phyloP scores from a whole-genome alignment of 92 coral and sea anemone genomes.

The Desmophyllum pertusum region DNA sequence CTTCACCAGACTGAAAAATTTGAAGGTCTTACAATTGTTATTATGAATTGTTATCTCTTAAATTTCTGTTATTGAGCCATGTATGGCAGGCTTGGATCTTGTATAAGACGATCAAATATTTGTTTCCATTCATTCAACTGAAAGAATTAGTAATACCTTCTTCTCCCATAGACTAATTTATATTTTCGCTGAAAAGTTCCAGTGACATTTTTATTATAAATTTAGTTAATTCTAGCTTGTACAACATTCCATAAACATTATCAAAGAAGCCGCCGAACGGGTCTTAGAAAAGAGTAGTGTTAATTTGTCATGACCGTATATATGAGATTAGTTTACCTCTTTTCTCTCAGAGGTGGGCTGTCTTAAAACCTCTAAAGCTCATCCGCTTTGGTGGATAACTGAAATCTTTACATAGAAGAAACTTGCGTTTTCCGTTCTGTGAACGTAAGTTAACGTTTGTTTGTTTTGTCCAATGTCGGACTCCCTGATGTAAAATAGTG shows the following conservation, averaged over 20 bases:
- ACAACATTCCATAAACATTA: background rate
- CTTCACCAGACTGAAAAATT: background rate
- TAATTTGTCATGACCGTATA: background rate
- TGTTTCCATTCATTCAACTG: slow-evolving; percentile 12
- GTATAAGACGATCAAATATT: slow-evolving; percentile 7
- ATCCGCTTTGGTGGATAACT: background rate
- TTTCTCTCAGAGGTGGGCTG: background rate
- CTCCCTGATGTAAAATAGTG: too few species aligned
- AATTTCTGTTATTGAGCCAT: background rate
- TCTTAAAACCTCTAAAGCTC: background rate
- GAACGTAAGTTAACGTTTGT: background rate
- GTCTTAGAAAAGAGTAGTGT: background rate
- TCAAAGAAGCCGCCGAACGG: background rate
- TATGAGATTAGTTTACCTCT: background rate
- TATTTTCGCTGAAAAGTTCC: background rate
- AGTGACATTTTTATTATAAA: background rate
- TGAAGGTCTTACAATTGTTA: background rate
- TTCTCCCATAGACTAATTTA: background rate
- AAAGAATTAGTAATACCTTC: background rate
- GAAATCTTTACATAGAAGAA: background rate
- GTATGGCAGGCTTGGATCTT: background rate
- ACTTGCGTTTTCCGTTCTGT: background rate
- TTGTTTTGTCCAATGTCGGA: background rate
- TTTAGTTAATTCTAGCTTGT: background rate
- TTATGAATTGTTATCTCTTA: background rate